phyloP scores from a whole-genome alignment of 2,797 vertebrate genomes.

The Nannoperca obscura region DNA sequence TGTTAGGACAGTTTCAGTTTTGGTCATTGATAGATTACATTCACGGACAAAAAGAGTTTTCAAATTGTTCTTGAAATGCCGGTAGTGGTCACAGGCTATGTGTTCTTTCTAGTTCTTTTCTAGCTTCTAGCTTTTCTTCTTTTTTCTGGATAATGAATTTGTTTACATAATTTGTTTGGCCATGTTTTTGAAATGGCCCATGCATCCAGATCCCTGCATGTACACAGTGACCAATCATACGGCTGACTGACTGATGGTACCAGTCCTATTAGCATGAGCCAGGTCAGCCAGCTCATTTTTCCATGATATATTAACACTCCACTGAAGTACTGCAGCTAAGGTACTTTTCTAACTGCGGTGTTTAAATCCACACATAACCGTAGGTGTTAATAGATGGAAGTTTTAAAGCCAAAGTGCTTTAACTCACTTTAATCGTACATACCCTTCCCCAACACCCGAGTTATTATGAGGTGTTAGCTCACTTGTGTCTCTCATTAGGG shows the following conservation, averaged over 20 bases:
- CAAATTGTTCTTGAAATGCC: not conserved
- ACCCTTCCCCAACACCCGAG: conserved; percentile 10
- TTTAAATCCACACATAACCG: conserved; percentile 34
- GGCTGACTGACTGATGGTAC: not conserved
- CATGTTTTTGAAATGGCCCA: not conserved
- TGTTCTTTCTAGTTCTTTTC: too few relatives aligned
- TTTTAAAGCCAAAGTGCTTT: conserved; percentile 45
- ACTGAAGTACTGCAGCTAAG: conserved; percentile 29
- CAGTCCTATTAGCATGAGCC: conserved; percentile 14
- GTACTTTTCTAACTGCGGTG: conserved; percentile 42
- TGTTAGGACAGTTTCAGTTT: not conserved
- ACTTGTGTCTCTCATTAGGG: conserved; percentile 52
- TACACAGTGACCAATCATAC: not conserved
- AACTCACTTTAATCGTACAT: conserved; percentile 29
- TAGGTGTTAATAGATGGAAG: conserved; percentile 51
- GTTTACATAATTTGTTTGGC: not conserved
- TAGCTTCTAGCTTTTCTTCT: too few relatives aligned
- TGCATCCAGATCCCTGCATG: not conserved
- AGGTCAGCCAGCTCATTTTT: conserved; percentile 38
- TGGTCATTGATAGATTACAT: not conserved
- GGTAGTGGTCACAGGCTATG: not conserved
- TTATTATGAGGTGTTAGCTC: conserved; percentile 48
- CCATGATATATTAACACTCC: conserved; percentile 37
- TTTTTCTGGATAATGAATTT: not conserved
- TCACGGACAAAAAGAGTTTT: not conserved